Base-by-base conservation (phyloP, 1,140 invertebrate species). In the Drosophila kikkawai region DNA sequence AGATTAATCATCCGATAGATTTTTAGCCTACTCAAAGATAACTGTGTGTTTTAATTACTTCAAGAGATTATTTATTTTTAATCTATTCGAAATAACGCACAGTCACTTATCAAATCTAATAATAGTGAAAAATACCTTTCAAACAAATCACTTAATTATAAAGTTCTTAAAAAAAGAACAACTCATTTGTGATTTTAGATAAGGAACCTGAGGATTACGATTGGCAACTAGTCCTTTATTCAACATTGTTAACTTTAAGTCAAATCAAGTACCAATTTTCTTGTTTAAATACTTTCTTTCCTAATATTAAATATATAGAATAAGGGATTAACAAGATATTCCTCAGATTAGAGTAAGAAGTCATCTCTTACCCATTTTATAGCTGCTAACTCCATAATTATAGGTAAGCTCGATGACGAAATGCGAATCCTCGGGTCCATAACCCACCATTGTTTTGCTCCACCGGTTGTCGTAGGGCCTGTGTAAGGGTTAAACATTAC, bases 361-460 rank as follows among this genome's bases (percentile, higher is more conserved):
- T 29, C 26, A 29, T 6, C 26, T 29, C 26, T 78, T 70, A 93
- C 92, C 95, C 73, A 94, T 92, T 77, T 97, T 95, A 91, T 99
- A 99, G 63, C 94, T 93, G 76, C 95, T 95, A 22, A 99, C 95
- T 22, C 97, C 98, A 94, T 99, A 99, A 91, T 99, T 99, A 91
- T 99, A 99, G 17, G 98, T 99, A 7, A 99, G 94, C 93, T 99
- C 99, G 37, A 99, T 94, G 6, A 99, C 98, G 95, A 99, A 99
- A 93, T 99, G 97, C 56, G 95, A 95, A 85, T 98, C 97, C 94
- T 99, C 99, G 9, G 97, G 95, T 1, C 99, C 99, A 95, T 99
- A 99, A 12, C 99, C 99, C 51, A 99, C 95, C 99, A 99, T 99
- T 0, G 99, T 99, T 94, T 99, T 99, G 90, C 98, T 99, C 99